These are phyloP conservation scores for Phyllotis vaccarum DNA, from an alignment of 2,797 vertebrate genomes.

Conservation along the genomic window DNA sequence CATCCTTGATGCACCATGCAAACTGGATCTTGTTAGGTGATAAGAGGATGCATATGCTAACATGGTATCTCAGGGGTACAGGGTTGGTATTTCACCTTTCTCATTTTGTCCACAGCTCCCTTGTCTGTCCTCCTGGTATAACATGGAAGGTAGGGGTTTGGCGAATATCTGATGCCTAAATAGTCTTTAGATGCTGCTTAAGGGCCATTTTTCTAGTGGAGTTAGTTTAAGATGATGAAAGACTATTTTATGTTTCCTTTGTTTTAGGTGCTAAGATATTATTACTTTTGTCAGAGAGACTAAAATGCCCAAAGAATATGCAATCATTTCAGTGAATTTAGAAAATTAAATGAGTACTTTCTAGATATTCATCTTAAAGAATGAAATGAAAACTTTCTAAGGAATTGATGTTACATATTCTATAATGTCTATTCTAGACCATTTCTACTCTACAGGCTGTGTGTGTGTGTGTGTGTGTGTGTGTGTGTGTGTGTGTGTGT, in stretches of 20 bases:
- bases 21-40: neutral
- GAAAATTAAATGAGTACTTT: neutral
- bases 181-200: neutral
- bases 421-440: no score
- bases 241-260: neutral
- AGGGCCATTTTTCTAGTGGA: neutral
- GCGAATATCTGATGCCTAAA: neutral
- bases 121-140: neutral
- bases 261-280: neutral
- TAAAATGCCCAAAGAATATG: neutral
- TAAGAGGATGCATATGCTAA: neutral
- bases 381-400: neutral
- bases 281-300: constrained; percentile 18
- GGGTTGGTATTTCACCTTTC: neutral
- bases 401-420: neutral
- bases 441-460: neutral
- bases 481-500: neutral
- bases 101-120: neutral
- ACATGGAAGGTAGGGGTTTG: neutral
- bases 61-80: neutral
- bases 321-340: neutral
- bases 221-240: neutral
- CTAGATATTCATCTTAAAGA: neutral
- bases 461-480: neutral
- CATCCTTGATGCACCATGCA: neutral